Percentiles rank a stretch among this genome's conserved stretches.
phyloP scores from a whole-genome alignment of 1,140 invertebrate genomes.

The Anastatus disparis region DNA sequence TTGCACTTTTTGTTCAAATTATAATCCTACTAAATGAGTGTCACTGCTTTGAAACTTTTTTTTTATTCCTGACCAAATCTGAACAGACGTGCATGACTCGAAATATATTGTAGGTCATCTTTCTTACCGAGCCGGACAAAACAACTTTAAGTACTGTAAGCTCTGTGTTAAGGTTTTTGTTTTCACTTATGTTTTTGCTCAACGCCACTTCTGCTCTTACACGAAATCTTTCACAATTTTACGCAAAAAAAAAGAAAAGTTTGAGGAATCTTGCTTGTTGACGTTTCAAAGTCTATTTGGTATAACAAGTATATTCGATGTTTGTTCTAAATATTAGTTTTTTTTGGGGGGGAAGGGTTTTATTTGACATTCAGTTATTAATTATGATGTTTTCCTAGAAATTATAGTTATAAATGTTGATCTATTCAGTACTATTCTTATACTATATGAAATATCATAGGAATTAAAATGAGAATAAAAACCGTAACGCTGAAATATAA shows the following conservation, averaged over 20 bases:
- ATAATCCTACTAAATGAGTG: background rate
- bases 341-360: no score
- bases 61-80: slow-evolving; percentile 36
- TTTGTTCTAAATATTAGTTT: no score
- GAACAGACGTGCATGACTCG: slow-evolving; percentile 34
- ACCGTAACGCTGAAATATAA: no score
- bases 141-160: background rate
- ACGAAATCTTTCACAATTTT: no score
- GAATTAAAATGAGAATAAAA: no score
- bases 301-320: background rate
- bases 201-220: background rate
- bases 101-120: slow-evolving; percentile 45
- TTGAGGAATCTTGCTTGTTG: background rate
- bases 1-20: no score
- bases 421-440: no score
- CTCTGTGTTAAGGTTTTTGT: slow-evolving; percentile 10
- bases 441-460: no score
- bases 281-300: slow-evolving; percentile 1
- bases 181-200: slow-evolving; percentile 5
- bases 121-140: slow-evolving; percentile 32
- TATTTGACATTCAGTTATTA: no score
- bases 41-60: background rate
- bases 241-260: no score
- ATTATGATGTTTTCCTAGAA: no score
- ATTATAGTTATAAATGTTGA: no score